Percentiles rank a stretch among this genome's conserved stretches.
Conservation (phyloP, 1,140 invertebrate species). For the Scaptodrosophila lebanonensis region DNA sequence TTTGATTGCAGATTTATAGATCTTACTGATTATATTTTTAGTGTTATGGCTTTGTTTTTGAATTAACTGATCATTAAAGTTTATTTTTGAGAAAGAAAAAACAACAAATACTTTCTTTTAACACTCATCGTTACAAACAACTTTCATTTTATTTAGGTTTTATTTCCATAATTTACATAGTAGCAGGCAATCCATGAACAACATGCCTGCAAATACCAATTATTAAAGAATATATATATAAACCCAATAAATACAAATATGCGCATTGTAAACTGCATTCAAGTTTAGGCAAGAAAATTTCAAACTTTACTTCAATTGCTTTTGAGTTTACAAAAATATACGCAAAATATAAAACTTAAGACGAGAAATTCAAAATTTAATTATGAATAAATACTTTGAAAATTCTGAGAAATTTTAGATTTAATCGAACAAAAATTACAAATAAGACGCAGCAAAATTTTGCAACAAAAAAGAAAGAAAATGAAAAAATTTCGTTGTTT, state of each 20-base stretch:
- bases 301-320: conserved; percentile 27
- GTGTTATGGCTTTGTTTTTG: too few relatives aligned
- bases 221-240: conserved; percentile 1
- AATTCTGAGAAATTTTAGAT: conserved; percentile 42
- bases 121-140: background rate
- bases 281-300: conserved; percentile 51
- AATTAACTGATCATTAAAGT: conserved; percentile 35
- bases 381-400: conserved; percentile 36
- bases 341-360: too few relatives aligned
- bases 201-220: conserved; percentile 21
- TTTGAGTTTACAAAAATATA: conserved; percentile 11
- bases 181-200: conserved; percentile 21
- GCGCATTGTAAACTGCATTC: conserved; percentile 65
- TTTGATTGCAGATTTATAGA: too few relatives aligned
- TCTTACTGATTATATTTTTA: too few relatives aligned
- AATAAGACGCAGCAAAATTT: conserved; percentile 68
- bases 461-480: conserved; percentile 26
- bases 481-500: conserved; percentile 69
- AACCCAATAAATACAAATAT: conserved; percentile 21
- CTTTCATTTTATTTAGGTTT: conserved; percentile 18
- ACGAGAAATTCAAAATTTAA: conserved; percentile 23
- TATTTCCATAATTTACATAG: background rate
- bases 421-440: conserved; percentile 37
- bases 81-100: conserved; percentile 1
- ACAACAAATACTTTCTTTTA: background rate